phyloP scores from a whole-genome alignment of 2,797 vertebrate genomes.

The Hapalemur alaotrensis region DNA sequence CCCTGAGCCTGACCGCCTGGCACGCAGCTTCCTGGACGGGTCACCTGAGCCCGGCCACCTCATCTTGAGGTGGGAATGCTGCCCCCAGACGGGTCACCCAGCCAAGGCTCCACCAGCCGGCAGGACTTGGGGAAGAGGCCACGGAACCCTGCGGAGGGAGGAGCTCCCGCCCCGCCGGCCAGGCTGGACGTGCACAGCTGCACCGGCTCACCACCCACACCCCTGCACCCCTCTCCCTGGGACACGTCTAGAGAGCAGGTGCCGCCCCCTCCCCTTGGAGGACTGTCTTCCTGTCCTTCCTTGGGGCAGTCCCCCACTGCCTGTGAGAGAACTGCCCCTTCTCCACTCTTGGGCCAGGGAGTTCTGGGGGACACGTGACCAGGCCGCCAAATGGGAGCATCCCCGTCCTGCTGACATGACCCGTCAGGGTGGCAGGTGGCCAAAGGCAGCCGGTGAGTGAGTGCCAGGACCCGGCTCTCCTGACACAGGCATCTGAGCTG shows the following conservation, averaged over 20 bases:
- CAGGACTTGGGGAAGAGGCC: not conserved
- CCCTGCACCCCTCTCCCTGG: not conserved
- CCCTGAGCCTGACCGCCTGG: accelerated
- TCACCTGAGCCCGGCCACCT: no score
- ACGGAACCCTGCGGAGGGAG: no score
- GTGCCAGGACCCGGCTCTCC: not conserved
- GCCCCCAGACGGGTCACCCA: no score
- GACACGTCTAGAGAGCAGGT: not conserved
- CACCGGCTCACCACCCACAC: not conserved
- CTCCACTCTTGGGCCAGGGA: not conserved
- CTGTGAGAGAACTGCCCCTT: not conserved
- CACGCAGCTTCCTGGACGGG: not conserved
- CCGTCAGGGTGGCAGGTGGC: not conserved
- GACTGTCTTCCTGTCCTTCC: not conserved
- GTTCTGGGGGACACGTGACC: not conserved
- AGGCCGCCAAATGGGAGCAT: accelerated
- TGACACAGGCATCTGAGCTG: not conserved
- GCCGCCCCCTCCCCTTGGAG: not conserved
- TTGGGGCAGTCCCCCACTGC: not conserved
- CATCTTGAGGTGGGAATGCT: no score
- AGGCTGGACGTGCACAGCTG: no score
- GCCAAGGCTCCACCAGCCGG: no score
- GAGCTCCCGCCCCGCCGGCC: no score
- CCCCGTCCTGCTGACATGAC: not conserved
- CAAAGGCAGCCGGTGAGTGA: not conserved